Evolutionary conservation across 2,113 vertebrate species (phyloP), one percentile per base, ranked within the genome.

Genomic region (Riparia riparia): DNA sequence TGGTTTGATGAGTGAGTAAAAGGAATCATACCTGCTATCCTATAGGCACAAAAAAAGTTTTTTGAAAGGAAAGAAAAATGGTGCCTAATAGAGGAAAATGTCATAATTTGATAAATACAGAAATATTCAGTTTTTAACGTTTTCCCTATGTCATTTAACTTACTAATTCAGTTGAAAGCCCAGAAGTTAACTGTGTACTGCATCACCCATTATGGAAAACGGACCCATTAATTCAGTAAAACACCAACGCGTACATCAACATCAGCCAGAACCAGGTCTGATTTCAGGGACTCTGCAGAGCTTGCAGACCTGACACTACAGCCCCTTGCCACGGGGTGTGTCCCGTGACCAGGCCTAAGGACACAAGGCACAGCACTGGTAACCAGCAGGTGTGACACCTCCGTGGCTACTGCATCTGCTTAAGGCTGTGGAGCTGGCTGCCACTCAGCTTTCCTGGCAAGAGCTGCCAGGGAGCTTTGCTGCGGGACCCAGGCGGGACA

Each of bases 291-390:
- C 41, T 41, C 66, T 8, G n/a, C 25, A 50, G 45, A 74, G 57
- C 41, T 63, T 44, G 74, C 58, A 79, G 45, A 26, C 39, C 31
- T 50, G 45, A 42, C 16, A 20, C 37, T 14, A 49, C n/a, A 77
- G 39, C 32, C 69, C 17, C 14, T 12, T 68, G 34, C 31, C 69
- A 72, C 0, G 1, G 64, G 34, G 25, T 3, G 1, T 17, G 9
- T 22, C 32, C 32, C 26, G 12, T 8, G 28, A 41, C 18, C 14
- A 76, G 47, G 29, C 39, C 60, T 47, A 51, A 41, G 2, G 17
- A 28, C 7, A 45, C 0, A 2, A 66, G 19, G 57, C 16, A 47
- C 10, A 39, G 50, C 6, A 31, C 31, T 7, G 68, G 34, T 12
- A 51, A 29, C 25, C 51, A 66, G 32, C 29, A 29, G 25, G 6